Percentiles rank a stretch among this genome's conserved stretches.
phyloP scores from a whole-genome alignment of 1,140 invertebrate species.

The Drosophila fuyamai region DNA sequence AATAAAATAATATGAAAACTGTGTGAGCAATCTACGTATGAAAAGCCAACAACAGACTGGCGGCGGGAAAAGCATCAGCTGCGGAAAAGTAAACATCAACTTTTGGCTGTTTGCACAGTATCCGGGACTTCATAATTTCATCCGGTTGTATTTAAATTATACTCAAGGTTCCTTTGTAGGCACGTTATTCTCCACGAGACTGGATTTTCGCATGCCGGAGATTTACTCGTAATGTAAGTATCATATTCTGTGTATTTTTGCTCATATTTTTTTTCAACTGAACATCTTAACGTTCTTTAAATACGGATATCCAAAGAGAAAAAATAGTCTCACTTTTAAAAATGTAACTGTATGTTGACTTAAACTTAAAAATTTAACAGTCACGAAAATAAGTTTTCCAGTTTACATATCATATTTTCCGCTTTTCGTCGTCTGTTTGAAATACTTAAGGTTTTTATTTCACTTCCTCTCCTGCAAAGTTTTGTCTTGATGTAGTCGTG shows the following conservation, averaged over 20 bases:
- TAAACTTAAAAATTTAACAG: slow-evolving; percentile 3
- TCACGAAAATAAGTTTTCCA: slow-evolving; percentile 16
- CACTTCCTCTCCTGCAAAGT: slow-evolving; percentile 64
- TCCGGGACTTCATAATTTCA: slow-evolving; percentile 74
- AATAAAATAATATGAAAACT: slow-evolving; percentile 38
- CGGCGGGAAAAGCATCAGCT: slow-evolving; percentile 58
- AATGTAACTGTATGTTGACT: neutral
- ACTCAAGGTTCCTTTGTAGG: slow-evolving; percentile 27
- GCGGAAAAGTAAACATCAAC: slow-evolving; percentile 77
- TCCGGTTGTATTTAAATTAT: slow-evolving; percentile 71
- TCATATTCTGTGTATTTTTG: slow-evolving; percentile 13
- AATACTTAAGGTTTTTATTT: slow-evolving; percentile 77
- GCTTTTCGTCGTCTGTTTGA: slow-evolving; percentile 25
- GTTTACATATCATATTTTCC: slow-evolving; percentile 53
- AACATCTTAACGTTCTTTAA: neutral
- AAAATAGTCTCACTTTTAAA: neutral
- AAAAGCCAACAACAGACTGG: slow-evolving; percentile 53
- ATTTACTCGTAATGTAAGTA: slow-evolving; percentile 64
- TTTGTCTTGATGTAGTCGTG: slow-evolving; percentile 52
- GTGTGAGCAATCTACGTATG: slow-evolving; percentile 64
- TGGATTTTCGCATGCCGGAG: slow-evolving; percentile 31
- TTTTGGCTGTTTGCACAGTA: slow-evolving; percentile 52
- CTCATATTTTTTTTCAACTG: slow-evolving; percentile 6
- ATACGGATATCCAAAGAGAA: neutral
- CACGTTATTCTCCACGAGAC: slow-evolving; percentile 13